Percentiles rank a stretch among this genome's conserved stretches.
Evolutionary conservation across 2,113 vertebrate species (phyloP).

Genomic region (Oreotragus oreotragus): DNA sequence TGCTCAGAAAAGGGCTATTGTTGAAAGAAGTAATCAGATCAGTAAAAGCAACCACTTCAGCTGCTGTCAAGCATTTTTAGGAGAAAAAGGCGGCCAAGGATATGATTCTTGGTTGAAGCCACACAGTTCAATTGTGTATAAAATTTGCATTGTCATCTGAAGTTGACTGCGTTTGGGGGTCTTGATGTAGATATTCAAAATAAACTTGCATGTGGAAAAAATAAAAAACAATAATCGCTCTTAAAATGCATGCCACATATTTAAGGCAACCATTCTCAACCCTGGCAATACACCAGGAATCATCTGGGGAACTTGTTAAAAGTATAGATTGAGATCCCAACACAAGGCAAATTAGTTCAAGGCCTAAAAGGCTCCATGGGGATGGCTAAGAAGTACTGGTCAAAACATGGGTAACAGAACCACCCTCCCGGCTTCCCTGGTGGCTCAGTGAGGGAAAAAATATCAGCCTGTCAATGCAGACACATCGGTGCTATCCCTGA

Average conservation of each 20-base stretch:
- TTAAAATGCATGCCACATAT: background rate
- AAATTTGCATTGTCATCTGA: background rate
- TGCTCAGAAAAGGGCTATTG: background rate
- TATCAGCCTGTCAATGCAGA: background rate
- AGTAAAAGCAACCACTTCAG: background rate
- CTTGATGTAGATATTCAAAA: background rate
- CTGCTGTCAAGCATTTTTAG: background rate
- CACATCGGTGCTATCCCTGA: fast-evolving
- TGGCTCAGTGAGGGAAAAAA: background rate
- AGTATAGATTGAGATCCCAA: background rate
- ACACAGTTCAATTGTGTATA: background rate
- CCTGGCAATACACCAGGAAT: background rate
- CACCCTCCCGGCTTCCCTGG: background rate
- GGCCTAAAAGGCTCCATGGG: background rate
- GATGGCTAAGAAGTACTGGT: background rate
- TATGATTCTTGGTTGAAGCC: background rate
- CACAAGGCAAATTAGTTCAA: background rate
- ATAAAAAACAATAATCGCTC: background rate
- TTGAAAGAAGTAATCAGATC: background rate
- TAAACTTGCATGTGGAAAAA: background rate
- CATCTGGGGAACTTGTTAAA: background rate
- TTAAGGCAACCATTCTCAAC: background rate
- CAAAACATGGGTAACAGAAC: background rate
- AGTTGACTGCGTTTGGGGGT: background rate
- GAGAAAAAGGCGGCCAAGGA: background rate